Evolutionary conservation across 2,797 vertebrate genomes (phyloP).

Genomic region (Propithecus deckenii): DNA sequence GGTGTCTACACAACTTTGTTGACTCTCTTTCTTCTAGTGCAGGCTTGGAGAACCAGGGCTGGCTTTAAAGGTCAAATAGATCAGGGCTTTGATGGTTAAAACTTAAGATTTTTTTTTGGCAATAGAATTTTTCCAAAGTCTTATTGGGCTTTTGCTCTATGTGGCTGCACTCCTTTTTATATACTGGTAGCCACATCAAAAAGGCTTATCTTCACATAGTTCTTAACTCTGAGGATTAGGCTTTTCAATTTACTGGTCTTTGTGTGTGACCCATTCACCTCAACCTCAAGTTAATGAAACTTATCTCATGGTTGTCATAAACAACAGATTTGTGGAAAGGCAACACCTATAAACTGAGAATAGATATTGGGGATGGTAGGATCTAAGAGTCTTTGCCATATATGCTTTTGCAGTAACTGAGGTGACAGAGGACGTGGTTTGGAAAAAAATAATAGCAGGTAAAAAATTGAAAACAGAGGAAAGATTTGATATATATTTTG

Average conservation of each 20-base stretch:
- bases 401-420: not conserved
- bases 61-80: not conserved
- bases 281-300: not conserved
- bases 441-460: not conserved
- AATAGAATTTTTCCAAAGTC: not conserved
- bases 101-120: not conserved
- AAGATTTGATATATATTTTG: not conserved
- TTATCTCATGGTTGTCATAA: not conserved
- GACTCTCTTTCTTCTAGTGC: not conserved
- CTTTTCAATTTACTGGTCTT: not conserved
- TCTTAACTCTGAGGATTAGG: not conserved
- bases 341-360: not conserved
- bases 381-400: not conserved
- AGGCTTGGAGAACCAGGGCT: not conserved
- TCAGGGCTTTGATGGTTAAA: not conserved
- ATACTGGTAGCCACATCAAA: not conserved
- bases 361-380: not conserved
- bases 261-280: not conserved
- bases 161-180: not conserved
- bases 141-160: not conserved
- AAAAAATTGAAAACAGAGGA: not conserved
- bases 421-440: not conserved
- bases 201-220: not conserved
- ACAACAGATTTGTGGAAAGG: not conserved
- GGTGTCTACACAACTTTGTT: not conserved